Conservation (phyloP, 2,113 vertebrate species). For the Plotosus lineatus region DNA sequence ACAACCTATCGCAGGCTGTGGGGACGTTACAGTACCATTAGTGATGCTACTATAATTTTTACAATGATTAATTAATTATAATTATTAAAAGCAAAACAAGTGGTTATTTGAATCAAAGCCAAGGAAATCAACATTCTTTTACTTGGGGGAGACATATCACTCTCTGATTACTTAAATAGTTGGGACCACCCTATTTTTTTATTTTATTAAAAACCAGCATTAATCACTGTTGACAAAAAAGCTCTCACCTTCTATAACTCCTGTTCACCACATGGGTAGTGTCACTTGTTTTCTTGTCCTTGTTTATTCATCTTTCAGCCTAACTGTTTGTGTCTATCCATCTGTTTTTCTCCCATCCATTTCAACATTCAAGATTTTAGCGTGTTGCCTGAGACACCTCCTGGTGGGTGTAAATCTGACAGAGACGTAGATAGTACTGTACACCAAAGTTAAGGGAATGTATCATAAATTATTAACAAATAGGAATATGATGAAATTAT, state of each 20-base stretch:
- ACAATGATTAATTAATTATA: not conserved
- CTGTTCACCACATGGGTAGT: not conserved
- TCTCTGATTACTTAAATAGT: not conserved
- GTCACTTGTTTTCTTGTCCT: slow-evolving; percentile 8
- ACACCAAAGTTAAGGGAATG: not conserved
- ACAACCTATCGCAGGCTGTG: not conserved
- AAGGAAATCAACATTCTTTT: too few species aligned
- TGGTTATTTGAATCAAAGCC: not conserved
- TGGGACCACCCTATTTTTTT: not conserved
- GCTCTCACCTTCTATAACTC: slow-evolving; percentile 13
- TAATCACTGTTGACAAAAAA: not conserved
- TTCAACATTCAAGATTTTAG: not conserved
- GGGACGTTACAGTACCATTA: not conserved
- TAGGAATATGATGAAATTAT: not conserved
- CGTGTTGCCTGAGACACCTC: slow-evolving; percentile 7
- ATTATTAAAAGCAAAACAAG: not conserved
- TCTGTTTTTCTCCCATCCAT: slow-evolving; percentile 2
- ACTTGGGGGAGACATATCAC: too few species aligned
- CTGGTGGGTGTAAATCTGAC: slow-evolving; percentile 23
- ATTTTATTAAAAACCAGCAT: too few species aligned
- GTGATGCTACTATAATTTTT: not conserved
- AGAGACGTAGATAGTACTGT: slow-evolving; percentile 12
- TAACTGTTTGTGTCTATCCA: slow-evolving; percentile 12
- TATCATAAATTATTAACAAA: not conserved
- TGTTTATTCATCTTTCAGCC: not conserved